These are phyloP conservation scores for Ectemnius lituratus DNA, from an alignment of 2,888 invertebrate genomes.

Conservation along the genomic window DNA sequence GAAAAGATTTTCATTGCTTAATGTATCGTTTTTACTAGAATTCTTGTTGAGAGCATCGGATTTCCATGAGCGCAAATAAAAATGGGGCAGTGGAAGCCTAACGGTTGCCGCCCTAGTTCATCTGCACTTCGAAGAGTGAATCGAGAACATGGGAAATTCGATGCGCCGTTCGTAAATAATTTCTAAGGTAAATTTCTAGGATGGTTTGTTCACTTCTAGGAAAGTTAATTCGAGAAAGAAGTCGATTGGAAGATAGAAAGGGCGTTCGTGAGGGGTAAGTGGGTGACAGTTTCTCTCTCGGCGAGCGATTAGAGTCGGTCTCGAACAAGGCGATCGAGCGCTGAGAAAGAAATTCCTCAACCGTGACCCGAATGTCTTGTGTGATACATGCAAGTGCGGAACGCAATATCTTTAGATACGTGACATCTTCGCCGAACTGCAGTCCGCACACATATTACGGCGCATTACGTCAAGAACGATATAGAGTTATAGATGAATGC, in stretches of 20 bases:
- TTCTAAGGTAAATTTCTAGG: too few species aligned
- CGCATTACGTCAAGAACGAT: constrained; percentile 40
- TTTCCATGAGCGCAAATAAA: constrained; percentile 9
- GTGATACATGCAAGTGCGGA: constrained; percentile 25
- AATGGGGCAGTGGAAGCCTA: constrained; percentile 37
- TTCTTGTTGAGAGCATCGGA: too few species aligned
- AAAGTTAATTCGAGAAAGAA: too few species aligned
- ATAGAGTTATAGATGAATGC: constrained; percentile 25
- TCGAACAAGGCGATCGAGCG: too few species aligned
- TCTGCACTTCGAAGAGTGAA: not conserved
- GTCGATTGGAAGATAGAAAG: too few species aligned
- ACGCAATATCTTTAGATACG: constrained; percentile 32
- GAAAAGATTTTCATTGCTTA: too few species aligned
- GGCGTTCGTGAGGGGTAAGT: too few species aligned
- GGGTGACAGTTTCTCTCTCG: too few species aligned
- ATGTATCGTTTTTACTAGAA: too few species aligned
- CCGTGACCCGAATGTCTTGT: constrained; percentile 19
- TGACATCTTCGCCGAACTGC: constrained; percentile 33
- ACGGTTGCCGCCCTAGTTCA: constrained; percentile 38
- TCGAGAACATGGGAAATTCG: constrained; percentile 11
- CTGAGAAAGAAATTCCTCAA: constrained; percentile 22
- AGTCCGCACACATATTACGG: constrained; percentile 47
- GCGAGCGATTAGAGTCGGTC: too few species aligned
- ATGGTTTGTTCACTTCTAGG: too few species aligned
- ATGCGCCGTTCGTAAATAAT: not conserved